phyloP scores from a whole-genome alignment of 2,797 vertebrate species.

The Smutsia temminckii region DNA sequence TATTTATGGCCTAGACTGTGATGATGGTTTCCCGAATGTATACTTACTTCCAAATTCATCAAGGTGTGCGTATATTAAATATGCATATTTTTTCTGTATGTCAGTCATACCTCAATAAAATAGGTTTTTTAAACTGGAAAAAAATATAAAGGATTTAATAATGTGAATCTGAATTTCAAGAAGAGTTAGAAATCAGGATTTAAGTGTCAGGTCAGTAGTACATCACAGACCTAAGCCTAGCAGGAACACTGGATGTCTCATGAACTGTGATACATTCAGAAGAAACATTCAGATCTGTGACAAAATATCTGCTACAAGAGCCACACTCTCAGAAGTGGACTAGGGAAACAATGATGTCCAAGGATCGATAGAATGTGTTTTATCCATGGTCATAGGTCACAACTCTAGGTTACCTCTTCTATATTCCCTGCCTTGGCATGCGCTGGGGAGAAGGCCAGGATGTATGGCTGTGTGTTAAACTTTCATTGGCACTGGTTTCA shows the following conservation, averaged over 20 bases:
- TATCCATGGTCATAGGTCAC: neutral
- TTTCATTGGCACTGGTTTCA: neutral
- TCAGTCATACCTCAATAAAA: neutral
- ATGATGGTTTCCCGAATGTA: neutral
- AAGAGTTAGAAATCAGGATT: neutral
- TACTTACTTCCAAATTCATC: neutral
- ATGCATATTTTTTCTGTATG: neutral
- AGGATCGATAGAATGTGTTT: neutral
- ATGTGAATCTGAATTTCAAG: neutral
- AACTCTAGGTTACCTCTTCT: neutral
- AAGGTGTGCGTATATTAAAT: neutral
- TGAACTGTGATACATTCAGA: neutral
- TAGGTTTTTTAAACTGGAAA: neutral
- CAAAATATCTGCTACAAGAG: neutral
- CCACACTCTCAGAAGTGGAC: neutral
- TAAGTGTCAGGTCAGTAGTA: neutral
- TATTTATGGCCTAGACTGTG: neutral
- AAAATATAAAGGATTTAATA: neutral
- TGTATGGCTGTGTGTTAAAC: neutral
- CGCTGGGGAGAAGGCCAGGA: neutral
- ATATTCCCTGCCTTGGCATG: neutral
- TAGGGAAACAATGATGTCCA: neutral
- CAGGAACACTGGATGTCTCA: neutral
- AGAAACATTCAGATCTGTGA: neutral
- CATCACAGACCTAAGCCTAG: fast-evolving